A percentile compares a stretch with the other conserved stretches of the same genome.
phyloP scores from a whole-genome alignment of 2,888 invertebrate genomes.

The Drosophila mettleri region DNA sequence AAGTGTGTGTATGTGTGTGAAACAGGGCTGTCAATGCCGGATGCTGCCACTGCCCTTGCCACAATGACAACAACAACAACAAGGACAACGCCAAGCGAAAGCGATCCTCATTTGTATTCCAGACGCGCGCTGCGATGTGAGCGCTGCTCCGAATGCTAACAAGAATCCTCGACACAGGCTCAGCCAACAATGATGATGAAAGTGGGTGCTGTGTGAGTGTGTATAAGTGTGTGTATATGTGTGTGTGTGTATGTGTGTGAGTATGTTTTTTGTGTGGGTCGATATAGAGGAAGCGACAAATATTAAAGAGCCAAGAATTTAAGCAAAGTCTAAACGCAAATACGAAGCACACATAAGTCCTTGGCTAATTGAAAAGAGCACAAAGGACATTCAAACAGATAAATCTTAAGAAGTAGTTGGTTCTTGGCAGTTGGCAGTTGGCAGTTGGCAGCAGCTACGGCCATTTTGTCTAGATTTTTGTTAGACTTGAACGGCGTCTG shows the following conservation, averaged over 20 bases:
- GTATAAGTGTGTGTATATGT: slow-evolving; percentile 1
- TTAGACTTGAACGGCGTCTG: slow-evolving; percentile 52
- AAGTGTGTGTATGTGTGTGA: slow-evolving; percentile 36
- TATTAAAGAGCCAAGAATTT: slow-evolving; percentile 59
- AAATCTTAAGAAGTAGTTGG: slow-evolving; percentile 24
- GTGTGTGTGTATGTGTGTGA: slow-evolving; percentile 19
- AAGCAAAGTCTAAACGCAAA: slow-evolving; percentile 8
- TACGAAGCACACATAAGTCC: neutral
- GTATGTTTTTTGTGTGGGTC: slow-evolving; percentile 43
- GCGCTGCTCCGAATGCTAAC: slow-evolving; percentile 70
- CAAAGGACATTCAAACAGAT: slow-evolving; percentile 52
- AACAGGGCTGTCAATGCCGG: slow-evolving; percentile 73
- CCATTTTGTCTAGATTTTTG: slow-evolving; percentile 61
- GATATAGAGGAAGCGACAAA: slow-evolving; percentile 62
- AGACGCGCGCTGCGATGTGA: slow-evolving; percentile 80
- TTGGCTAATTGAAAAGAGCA: slow-evolving; percentile 68
- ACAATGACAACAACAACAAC: slow-evolving; percentile 42
- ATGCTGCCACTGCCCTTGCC: slow-evolving; percentile 66
- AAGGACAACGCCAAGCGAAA: slow-evolving; percentile 58
- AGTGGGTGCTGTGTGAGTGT: slow-evolving; percentile 59
- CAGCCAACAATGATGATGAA: slow-evolving; percentile 63
- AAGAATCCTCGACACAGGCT: slow-evolving; percentile 54
- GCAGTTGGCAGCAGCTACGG: slow-evolving; percentile 50
- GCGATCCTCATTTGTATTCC: slow-evolving; percentile 84
- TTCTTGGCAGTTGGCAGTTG: slow-evolving; percentile 48